phyloP scores from a whole-genome alignment of 2,797 vertebrate species.

The Clarias laeviceps region DNA sequence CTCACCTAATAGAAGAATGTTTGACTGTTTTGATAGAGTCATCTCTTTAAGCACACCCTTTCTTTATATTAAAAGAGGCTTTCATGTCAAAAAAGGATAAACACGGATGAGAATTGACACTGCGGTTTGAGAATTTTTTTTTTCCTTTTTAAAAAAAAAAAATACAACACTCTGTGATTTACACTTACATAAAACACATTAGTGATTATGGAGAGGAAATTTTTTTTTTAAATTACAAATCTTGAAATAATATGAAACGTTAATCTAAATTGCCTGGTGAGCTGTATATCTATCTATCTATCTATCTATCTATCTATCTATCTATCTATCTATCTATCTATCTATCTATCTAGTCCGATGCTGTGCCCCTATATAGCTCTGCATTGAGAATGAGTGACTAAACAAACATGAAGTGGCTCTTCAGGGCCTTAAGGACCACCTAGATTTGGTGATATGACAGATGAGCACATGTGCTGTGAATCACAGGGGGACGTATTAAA shows the following conservation, averaged over 20 bases:
- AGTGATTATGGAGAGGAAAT: background rate
- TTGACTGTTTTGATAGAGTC: constrained; percentile 53
- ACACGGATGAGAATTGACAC: constrained; percentile 3
- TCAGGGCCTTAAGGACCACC: constrained; percentile 53
- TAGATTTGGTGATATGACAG: constrained; percentile 56
- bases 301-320: too few species aligned
- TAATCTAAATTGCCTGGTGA: constrained; percentile 29
- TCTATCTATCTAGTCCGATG: background rate
- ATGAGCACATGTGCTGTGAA: constrained; percentile 36
- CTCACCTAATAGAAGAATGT: constrained; percentile 48
- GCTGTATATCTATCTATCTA: constrained; percentile 9
- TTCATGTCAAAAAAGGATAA: constrained; percentile 24
- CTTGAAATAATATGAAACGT: background rate
- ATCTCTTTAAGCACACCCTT: constrained; percentile 34
- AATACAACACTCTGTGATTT: background rate
- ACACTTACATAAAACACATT: background rate
- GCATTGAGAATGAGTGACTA: constrained; percentile 54
- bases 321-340: too few species aligned
- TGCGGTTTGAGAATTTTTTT: background rate
- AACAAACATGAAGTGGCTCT: constrained; percentile 63
- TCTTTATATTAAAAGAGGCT: constrained; percentile 19
- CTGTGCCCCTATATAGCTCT: constrained; percentile 47
- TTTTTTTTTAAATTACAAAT: background rate
- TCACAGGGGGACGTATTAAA: constrained; percentile 8
- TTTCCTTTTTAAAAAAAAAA: too few species aligned